Evolutionary conservation across 1,140 invertebrate genomes (phyloP).

Genomic region (Gerris buenoi): DNA sequence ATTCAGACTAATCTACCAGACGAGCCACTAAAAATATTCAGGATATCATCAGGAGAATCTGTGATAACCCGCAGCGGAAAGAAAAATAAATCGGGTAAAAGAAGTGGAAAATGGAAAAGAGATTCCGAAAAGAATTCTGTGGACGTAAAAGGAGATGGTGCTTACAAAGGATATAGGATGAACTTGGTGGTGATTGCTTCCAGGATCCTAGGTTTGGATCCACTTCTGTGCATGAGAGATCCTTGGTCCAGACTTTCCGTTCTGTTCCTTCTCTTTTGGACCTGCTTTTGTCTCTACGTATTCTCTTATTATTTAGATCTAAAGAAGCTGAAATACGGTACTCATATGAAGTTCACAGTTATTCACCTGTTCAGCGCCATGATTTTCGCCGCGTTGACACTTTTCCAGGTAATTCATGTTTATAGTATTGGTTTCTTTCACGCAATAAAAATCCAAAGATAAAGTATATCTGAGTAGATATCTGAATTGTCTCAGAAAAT

Average conservation of each 20-base stretch:
- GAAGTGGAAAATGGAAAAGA: no score
- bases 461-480: no score
- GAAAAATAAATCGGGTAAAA: no score
- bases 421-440: no score
- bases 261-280: neutral
- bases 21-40: neutral
- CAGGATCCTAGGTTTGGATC: neutral
- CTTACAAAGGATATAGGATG: no score
- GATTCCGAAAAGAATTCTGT: no score
- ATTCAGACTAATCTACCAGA: neutral
- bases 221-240: neutral
- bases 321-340: neutral
- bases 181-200: neutral
- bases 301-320: neutral
- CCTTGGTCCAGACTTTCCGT: neutral
- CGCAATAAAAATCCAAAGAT: no score
- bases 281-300: neutral
- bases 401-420: neutral
- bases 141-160: no score
- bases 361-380: neutral
- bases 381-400: neutral
- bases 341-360: neutral
- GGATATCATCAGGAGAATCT: neutral
- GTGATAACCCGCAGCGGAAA: no score
- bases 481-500: no score